Base-by-base conservation (phyloP, 1,140 invertebrate species). In the Sinonovacula constricta region DNA sequence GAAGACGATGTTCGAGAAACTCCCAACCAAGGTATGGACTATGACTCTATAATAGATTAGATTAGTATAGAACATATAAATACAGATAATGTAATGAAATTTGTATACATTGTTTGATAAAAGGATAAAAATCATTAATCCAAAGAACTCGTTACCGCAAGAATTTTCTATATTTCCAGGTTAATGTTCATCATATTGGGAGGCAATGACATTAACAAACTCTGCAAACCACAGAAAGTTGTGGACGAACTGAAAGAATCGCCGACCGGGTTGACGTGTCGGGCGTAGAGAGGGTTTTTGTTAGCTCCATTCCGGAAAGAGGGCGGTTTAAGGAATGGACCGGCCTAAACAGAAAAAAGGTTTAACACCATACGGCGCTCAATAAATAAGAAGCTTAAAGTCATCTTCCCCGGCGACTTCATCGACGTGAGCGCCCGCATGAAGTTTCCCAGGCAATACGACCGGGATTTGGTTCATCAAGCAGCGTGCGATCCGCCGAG, bases 171-270 rank as follows among this genome's bases (percentile, higher is more conserved):
- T 56, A 24, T 12, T 65, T 65, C 14, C 62, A 45, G 62, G 30
- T 65, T 39, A 39, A 36, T 65, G 22, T 36, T 65, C 34, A 39
- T 39, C 1, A 65, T 39, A 33, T n/a, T 65, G n/a, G 62, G 62
- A 65, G 62, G 62, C 15, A 65, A 65, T 36, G 62, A 65, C 34
- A 39, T 65, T 15, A 65, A n/a, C 3, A 12, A n/a, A 2, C 5
- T 22, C 24, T 39, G 62, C 28, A 36, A 65, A 15, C 14, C 34
- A 5, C 15, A 65, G 1, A 22, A 33, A 2, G 12, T 65, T 2
- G 36, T 33, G 7, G 1, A 33, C 2, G n/a, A 65, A 10, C 22
- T 65, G 4, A 24, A 39, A 28, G 22, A 36, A 65, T 65, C 4
- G 62, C 28, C 0, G 59, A 34, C 22, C n/a, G 49, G 33, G n/a